Conservation (phyloP, 2,113 vertebrate genomes). For the Electrona antarctica region DNA sequence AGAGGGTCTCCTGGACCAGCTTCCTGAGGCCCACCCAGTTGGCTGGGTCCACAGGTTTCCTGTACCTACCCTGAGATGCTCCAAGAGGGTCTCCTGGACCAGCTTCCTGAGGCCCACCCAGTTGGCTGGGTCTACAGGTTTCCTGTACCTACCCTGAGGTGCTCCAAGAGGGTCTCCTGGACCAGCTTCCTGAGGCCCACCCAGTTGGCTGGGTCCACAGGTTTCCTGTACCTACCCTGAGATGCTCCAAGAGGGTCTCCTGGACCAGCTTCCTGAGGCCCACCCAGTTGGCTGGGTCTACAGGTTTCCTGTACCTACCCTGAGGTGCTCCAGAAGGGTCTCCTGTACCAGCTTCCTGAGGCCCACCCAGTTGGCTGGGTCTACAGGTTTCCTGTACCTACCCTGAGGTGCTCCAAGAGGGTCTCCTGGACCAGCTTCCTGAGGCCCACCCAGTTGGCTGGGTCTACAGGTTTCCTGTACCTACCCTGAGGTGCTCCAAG, state of each 20-base stretch:
- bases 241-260: conserved; percentile 84
- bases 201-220: conserved; percentile 91
- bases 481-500: too few species aligned
- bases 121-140: conserved; percentile 85
- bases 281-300: conserved; percentile 94
- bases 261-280: conserved; percentile 84
- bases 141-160: too few species aligned
- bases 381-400: conserved; percentile 81
- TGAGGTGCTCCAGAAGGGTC: conserved; percentile 86
- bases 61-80: too few species aligned
- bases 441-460: conserved; percentile 93
- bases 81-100: conserved; percentile 77
- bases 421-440: conserved; percentile 77
- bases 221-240: conserved; percentile 79
- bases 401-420: conserved; percentile 88
- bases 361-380: conserved; percentile 94
- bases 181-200: conserved; percentile 87
- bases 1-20: conserved; percentile 73
- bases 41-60: conserved; percentile 82
- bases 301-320: conserved; percentile 76
- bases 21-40: conserved; percentile 94
- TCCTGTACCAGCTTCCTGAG: conserved; percentile 79
- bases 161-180: conserved; percentile 80
- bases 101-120: conserved; percentile 93
- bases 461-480: conserved; percentile 84